These are phyloP conservation scores for Seriola quinqueradiata DNA, from an alignment of 2,113 vertebrate genomes.

Conservation along the genomic window DNA sequence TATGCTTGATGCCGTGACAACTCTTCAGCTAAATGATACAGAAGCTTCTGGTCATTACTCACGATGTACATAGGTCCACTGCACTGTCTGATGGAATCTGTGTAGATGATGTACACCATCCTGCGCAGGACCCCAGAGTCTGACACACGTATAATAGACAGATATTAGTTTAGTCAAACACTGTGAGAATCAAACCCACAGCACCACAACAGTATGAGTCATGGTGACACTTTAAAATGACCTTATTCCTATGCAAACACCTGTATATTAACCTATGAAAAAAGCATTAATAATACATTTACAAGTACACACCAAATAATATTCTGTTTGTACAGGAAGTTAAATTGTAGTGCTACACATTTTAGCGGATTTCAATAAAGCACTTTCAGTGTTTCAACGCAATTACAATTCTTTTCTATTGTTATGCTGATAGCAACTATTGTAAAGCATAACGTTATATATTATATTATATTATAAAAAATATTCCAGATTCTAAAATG, in stretches of 20 bases:
- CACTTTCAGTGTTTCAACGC: no score
- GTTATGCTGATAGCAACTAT: no score
- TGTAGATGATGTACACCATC: constrained; percentile 92
- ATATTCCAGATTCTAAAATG: no score
- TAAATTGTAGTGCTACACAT: no score
- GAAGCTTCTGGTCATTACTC: constrained; percentile 70
- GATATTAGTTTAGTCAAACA: not conserved
- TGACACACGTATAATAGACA: constrained; percentile 64
- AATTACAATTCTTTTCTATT: no score
- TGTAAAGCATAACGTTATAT: no score
- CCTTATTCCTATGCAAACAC: not conserved
- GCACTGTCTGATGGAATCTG: constrained; percentile 95
- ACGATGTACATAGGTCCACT: constrained; percentile 97
- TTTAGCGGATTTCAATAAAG: no score
- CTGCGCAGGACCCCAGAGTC: constrained; percentile 91
- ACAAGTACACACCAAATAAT: no score
- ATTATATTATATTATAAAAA: no score
- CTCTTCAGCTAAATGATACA: no score
- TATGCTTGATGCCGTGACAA: no score
- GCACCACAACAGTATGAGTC: not conserved
- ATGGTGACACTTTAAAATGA: not conserved
- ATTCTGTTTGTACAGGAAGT: no score
- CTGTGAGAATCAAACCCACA: not conserved
- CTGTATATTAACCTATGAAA: not conserved
- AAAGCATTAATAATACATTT: not conserved